These are phyloP conservation scores for Coenonympha glycerion DNA, from an alignment of 2,888 invertebrate species.

Conservation along the genomic window DNA sequence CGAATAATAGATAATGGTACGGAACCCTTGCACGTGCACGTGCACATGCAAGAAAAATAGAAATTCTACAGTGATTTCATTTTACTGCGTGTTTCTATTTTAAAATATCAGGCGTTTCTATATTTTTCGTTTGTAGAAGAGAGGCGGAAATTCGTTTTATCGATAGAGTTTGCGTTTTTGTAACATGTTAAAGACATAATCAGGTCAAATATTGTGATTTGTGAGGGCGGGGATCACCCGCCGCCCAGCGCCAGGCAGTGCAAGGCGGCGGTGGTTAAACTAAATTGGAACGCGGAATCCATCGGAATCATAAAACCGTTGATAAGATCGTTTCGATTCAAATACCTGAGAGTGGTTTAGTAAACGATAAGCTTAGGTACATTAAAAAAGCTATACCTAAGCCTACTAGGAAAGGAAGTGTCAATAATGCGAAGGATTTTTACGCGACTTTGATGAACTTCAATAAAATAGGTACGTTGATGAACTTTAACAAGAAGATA, in stretches of 20 bases:
- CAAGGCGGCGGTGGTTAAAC: background rate
- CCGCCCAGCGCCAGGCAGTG: conserved; percentile 3
- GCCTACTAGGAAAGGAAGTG: background rate
- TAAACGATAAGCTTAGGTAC: no score
- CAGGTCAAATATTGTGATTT: background rate
- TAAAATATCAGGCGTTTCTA: background rate
- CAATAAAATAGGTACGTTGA: no score
- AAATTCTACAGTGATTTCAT: no score
- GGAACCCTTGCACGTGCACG: no score
- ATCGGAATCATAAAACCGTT: background rate
- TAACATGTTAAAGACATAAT: background rate
- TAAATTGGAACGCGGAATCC: background rate
- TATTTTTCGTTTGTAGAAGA: background rate
- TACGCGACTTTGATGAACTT: no score
- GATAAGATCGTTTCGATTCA: background rate
- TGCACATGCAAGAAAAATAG: no score
- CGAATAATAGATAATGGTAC: no score
- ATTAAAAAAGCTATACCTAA: no score
- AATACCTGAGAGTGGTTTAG: background rate
- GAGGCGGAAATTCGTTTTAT: background rate
- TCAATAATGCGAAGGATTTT: no score
- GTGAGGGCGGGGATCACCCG: background rate
- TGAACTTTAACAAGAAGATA: no score
- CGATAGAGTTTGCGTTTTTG: background rate
- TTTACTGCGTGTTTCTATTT: no score